Evolutionary conservation across 2,888 invertebrate genomes (phyloP).

Genomic region (Drosophila fungiperda): DNA sequence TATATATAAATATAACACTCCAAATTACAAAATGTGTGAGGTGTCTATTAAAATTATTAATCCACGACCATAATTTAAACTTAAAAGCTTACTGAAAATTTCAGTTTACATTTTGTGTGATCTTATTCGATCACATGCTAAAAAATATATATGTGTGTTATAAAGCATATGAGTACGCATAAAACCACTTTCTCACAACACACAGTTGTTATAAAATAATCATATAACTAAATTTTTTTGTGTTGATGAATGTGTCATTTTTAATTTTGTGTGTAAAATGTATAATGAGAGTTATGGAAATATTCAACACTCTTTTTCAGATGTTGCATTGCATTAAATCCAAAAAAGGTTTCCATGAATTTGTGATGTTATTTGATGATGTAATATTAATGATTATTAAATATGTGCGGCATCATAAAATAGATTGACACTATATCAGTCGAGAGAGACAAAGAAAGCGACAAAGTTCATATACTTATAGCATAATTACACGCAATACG

Average conservation of each 20-base stretch:
- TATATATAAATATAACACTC: neutral
- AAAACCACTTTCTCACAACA: too few species aligned
- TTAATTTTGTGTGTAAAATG: neutral
- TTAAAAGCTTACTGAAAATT: neutral
- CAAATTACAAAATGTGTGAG: neutral
- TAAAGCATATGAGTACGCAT: too few species aligned
- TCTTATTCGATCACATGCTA: neutral
- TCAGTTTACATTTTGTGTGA: neutral
- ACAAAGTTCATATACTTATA: too few species aligned
- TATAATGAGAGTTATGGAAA: neutral
- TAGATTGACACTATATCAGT: too few species aligned
- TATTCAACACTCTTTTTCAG: slow-evolving; percentile 1
- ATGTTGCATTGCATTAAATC: too few species aligned
- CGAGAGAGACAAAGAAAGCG: too few species aligned
- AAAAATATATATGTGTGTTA: neutral
- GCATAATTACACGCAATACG: too few species aligned
- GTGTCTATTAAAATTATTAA: neutral
- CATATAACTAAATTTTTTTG: neutral
- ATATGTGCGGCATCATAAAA: too few species aligned
- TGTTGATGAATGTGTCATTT: neutral
- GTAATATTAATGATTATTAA: too few species aligned
- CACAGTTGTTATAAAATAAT: too few species aligned
- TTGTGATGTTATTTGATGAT: too few species aligned
- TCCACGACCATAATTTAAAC: neutral
- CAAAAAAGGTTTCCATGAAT: too few species aligned